These are phyloP conservation scores for Vireo griseus DNA, from an alignment of 2,797 vertebrate species.

Conservation along the genomic window DNA sequence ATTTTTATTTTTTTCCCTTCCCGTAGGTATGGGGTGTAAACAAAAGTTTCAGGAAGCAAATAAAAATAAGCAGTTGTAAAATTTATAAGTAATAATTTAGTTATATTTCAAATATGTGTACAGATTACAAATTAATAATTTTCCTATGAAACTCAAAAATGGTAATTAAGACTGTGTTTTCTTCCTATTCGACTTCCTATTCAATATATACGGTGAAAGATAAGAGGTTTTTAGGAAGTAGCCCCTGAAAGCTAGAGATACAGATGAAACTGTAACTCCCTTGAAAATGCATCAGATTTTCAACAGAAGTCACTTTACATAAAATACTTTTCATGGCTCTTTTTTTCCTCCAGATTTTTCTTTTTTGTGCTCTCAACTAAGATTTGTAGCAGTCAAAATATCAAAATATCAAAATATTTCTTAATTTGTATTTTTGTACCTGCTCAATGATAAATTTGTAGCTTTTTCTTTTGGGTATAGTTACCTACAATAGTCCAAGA, in stretches of 20 bases:
- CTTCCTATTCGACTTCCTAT: neutral
- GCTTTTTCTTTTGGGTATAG: neutral
- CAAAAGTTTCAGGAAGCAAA: neutral
- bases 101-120: neutral
- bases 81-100: neutral
- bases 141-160: neutral
- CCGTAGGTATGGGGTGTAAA: neutral
- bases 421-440: neutral
- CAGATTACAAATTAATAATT: neutral
- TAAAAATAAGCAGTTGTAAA: neutral
- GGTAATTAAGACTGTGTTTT: neutral
- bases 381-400: neutral
- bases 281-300: neutral
- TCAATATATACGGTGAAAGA: neutral
- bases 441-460: neutral
- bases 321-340: neutral
- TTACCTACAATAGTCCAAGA: neutral
- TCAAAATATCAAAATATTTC: neutral
- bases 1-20: neutral
- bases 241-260: neutral
- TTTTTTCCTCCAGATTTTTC: accelerated
- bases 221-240: neutral
- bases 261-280: neutral
- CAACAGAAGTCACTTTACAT: neutral
- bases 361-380: neutral